Base-by-base conservation (phyloP, 2,888 invertebrate genomes). In the Ophion ellenae region DNA sequence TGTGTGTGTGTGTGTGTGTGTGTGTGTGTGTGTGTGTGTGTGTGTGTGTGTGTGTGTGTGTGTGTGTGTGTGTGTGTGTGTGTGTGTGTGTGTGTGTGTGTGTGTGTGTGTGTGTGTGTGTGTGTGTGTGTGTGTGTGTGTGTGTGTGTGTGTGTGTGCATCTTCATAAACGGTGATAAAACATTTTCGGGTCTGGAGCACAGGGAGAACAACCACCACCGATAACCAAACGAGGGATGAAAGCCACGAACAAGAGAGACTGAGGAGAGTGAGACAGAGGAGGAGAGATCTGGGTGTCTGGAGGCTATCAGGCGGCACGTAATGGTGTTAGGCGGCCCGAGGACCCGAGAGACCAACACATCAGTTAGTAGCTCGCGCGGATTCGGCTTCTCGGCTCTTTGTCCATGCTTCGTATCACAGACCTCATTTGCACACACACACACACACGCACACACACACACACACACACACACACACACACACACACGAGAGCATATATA, bases 241-340 rank as follows among this genome's bases (percentile, higher is more conserved):
- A 45, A 75, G 47, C 63, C 45, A n/a, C 20, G 28, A 28, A 14
- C 28, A 53, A n/a, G 61, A 80, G 59, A 69, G 57, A 77, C 66
- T 20, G 61, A 64, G 70, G 40, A 75, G 64, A 57, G 63, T 36
- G 53, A 57, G 74, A 77, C 32, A 67, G 69, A 66, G 71, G 59
- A 57, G 74, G 53, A 40, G 40, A 70, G 73, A 63, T 85, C 71
- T 70, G 86, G 89, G 87, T 90, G 90, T 90, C 90, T 90, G 86
- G 89, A 90, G 89, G 90, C 91, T 90, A 91, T 91, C 92, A 90
- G 88, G 88, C 86, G 81, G 86, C 83, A 86, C 91, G 89, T 90
- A 92, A 92, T 91, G 90, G 89, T 83, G 89, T 90, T 90, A 89
- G 91, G 89, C 86, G 86, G 88, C 88, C 89, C 88, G 81, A 84